Conservation (phyloP, 2,888 invertebrate species). For the Clusia tigrina region DNA sequence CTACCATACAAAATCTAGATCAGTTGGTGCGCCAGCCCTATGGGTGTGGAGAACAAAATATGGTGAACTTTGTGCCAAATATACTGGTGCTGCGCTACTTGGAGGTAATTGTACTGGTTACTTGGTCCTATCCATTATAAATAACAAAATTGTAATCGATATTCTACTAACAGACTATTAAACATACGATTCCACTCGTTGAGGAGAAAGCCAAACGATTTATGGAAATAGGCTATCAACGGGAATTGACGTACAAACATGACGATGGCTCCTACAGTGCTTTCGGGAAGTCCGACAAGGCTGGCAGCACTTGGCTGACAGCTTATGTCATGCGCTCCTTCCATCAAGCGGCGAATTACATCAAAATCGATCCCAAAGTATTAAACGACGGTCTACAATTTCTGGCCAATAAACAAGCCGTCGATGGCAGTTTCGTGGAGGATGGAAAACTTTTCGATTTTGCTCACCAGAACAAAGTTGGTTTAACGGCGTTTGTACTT, state of each 20-base stretch:
- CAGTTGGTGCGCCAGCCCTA: constrained; percentile 69
- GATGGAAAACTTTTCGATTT: constrained; percentile 68
- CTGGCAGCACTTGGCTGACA: constrained; percentile 79
- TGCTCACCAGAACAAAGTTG: constrained; percentile 71
- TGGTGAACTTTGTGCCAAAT: constrained; percentile 73
- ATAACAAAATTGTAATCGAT: no score
- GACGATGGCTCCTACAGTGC: constrained; percentile 80
- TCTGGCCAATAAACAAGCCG: constrained; percentile 72
- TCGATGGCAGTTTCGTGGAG: constrained; percentile 81
- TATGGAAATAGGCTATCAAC: constrained; percentile 72
- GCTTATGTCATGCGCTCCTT: constrained; percentile 82
- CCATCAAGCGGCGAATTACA: constrained; percentile 73
- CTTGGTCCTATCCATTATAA: background rate
- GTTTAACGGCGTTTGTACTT: constrained; percentile 79
- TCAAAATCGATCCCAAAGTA: constrained; percentile 73
- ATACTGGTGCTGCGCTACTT: constrained; percentile 71
- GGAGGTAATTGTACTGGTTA: constrained; percentile 56
- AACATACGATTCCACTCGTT: constrained; percentile 72
- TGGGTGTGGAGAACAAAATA: constrained; percentile 77
- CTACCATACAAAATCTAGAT: constrained; percentile 67
- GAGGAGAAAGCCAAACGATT: constrained; percentile 66
- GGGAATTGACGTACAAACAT: constrained; percentile 76
- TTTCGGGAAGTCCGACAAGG: constrained; percentile 71
- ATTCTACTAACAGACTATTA: constrained; percentile 66
- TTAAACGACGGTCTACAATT: constrained; percentile 74